A percentile compares a stretch with the other conserved stretches of the same genome.
Conservation (phyloP, 1,140 invertebrate species). For the Olivierus martensii region DNA sequence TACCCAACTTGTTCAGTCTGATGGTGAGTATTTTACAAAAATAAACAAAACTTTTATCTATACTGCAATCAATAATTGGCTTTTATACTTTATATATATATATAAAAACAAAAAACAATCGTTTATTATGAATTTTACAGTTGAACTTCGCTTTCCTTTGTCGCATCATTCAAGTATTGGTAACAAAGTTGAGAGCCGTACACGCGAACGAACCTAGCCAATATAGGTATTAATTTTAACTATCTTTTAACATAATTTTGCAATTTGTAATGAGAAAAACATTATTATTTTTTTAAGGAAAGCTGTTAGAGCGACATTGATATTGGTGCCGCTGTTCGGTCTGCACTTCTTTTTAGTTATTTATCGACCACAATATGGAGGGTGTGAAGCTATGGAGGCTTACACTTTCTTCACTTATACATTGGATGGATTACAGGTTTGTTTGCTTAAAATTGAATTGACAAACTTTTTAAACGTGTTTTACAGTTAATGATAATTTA, state of each 20-base stretch:
- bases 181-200: constrained; percentile 38
- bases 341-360: constrained; percentile 41
- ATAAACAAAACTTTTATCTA: neutral
- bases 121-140: too few species aligned
- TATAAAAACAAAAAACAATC: neutral
- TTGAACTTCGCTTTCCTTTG: constrained; percentile 38
- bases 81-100: neutral
- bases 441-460: too few species aligned
- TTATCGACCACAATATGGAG: constrained; percentile 30
- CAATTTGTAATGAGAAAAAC: neutral
- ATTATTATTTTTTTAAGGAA: constrained; percentile 28
- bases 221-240: neutral
- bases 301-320: constrained; percentile 40
- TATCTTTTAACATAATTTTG: too few species aligned
- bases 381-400: constrained; percentile 27
- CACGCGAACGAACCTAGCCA: constrained; percentile 41
- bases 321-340: constrained; percentile 43
- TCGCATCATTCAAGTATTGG: constrained; percentile 39
- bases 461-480: too few species aligned
- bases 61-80: neutral
- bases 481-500: too few species aligned
- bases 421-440: constrained; percentile 33
- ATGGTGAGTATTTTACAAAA: constrained; percentile 28
- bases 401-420: constrained; percentile 31
- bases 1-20: constrained; percentile 35